phyloP scores from a whole-genome alignment of 2,797 vertebrate genomes.

The Coregonus ussuriensis region DNA sequence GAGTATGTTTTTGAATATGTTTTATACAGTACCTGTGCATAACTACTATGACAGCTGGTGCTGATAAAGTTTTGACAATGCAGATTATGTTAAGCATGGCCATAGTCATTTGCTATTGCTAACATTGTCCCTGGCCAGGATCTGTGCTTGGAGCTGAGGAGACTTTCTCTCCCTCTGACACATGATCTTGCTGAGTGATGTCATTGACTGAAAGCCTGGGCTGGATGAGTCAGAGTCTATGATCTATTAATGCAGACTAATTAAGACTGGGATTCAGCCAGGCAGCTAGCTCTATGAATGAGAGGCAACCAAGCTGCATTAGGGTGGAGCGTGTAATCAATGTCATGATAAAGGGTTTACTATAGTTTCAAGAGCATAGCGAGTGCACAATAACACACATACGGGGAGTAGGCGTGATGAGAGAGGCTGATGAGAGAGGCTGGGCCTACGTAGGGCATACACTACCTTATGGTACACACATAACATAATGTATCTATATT shows the following conservation, averaged over 20 bases:
- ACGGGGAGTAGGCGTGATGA: no score
- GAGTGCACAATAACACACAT: neutral
- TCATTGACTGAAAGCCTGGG: conserved; percentile 55
- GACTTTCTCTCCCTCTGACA: conserved; percentile 34
- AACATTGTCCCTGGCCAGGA: neutral
- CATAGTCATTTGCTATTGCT: neutral
- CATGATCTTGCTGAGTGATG: conserved; percentile 57
- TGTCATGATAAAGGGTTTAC: neutral
- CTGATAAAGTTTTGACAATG: neutral
- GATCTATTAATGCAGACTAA: neutral
- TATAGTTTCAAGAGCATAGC: no score
- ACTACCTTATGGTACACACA: no score
- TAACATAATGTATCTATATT: no score
- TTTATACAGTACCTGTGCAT: neutral
- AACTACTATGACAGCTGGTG: neutral
- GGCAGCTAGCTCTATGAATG: neutral
- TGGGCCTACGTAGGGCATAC: no score
- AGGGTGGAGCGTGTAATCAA: neutral
- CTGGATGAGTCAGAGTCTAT: conserved; percentile 59
- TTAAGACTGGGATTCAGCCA: neutral
- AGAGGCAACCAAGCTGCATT: neutral
- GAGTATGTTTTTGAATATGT: neutral
- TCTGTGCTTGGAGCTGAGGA: neutral
- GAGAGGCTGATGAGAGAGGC: no score
- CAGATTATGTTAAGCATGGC: neutral